Base-by-base conservation (phyloP, 2,113 vertebrate genomes). In the Megaceryle maxima region DNA sequence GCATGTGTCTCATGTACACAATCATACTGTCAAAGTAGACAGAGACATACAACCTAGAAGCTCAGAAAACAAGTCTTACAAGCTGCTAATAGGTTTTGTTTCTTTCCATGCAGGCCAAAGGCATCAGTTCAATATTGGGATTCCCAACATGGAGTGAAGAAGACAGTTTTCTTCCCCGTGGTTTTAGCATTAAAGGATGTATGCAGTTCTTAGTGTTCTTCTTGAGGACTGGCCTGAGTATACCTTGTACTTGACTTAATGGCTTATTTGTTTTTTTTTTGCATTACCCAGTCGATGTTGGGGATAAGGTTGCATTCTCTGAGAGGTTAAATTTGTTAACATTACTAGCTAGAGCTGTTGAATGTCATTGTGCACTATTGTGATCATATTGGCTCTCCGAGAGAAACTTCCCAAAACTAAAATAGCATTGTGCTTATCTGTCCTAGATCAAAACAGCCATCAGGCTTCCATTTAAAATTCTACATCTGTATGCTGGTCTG, bases 391-490 rank as follows among this genome's bases (percentile, higher is more conserved):
- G 68, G 16, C 29, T 83, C 44, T 76, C 72, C 31, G 56, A 88
- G 48, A 53, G 90, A 75, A 83, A 92, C 51, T 88, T 85, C 43
- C 35, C 63, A 55, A 51, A 90, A 43, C 22, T 57, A 63, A 80
- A 90, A 79, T 39, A 73, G 15, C 70, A 68, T 7, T n/a, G 43
- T 53, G 18, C 73, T 95, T 89, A 62, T 69, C 87, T 92, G 70
- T 51, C 75, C 63, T 93, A 83, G 87, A 88, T 92, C 56, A 82
- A 87, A 95, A 90, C 39, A 88, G 20, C 26, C 33, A 93, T 51
- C 60, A 92, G 21, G 29, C 56, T 93, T 72, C 76, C 73, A 70
- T 85, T 93, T 86, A 92, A 95, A 88, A 83, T 93, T 86, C 46
- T 70, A 33, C 80, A 68, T 96, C 86, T 78, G 35, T 83, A 83